These are phyloP conservation scores for Machimus rusticus DNA, from an alignment of 2,888 invertebrate species.

Conservation along the genomic window DNA sequence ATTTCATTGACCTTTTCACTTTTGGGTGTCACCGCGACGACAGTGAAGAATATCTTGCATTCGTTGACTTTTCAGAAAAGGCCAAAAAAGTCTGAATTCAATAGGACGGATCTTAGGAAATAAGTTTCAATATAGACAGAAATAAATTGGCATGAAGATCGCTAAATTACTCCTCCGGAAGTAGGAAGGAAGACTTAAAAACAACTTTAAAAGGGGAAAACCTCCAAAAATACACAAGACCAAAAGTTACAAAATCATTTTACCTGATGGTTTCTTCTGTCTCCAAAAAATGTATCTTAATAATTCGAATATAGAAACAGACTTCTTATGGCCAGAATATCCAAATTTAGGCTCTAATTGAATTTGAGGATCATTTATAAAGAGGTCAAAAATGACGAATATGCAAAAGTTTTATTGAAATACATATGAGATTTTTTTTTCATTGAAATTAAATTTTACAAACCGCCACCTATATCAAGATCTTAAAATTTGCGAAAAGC, in stretches of 20 bases:
- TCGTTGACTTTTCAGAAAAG: neutral
- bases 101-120: neutral
- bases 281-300: neutral
- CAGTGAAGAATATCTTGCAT: neutral
- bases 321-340: neutral
- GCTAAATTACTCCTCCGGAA: neutral
- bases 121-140: neutral
- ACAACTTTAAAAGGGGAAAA: neutral
- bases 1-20: neutral
- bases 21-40: neutral
- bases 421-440: no score
- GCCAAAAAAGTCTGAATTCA: neutral
- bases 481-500: no score
- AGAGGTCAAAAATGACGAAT: no score
- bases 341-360: neutral
- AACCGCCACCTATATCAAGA: no score
- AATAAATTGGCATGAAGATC: neutral
- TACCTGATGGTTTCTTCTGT: neutral
- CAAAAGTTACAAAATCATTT: neutral
- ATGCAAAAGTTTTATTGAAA: no score
- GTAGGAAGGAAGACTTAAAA: neutral
- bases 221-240: neutral
- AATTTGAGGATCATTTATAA: no score
- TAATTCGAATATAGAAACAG: neutral
- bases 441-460: no score